Evolutionary conservation across 2,113 vertebrate genomes (phyloP), one percentile per base, ranked within the genome.

Genomic region (Stercorarius parasiticus): DNA sequence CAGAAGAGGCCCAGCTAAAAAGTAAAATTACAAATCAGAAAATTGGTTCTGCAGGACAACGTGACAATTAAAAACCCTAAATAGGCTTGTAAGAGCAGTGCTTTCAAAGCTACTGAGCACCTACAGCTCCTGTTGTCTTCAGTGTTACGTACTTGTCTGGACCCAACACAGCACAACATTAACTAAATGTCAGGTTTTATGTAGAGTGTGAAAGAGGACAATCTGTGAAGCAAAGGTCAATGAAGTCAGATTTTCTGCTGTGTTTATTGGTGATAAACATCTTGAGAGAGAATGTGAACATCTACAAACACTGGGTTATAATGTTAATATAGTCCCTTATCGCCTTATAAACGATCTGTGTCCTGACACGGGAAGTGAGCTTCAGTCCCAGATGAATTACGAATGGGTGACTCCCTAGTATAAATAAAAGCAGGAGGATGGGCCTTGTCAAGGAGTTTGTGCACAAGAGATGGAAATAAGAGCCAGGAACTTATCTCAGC

Each of bases 341-440:
- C 71, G 0, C 86, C 90, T 79, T 95, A 80, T 93, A 94, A 95
- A 95, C 2, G 78, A 87, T 90, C 89, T 93, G 86, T 22, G 80
- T 95, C 95, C 96, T 95, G 93, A 96, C 95, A 94, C 10, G 38
- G 94, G 96, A 97, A 96, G 91, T 88, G 95, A 95, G 89, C 67
- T 50, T 12, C 91, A 73, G 93, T 18, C 89, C 73, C 82, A 50
- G 70, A 77, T 82, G 89, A 95, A 94, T 95, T 90, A 96, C 22
- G 4, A 90, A 76, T 17, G 62, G 94, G 71, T 85, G 94, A 95
- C 91, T 93, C 95, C 93, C 89, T 66, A 70, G 82, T 25, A 90
- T 88, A 97, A 97, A 97, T 88, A 95, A 93, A 92, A 94, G 95
- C 78, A 91, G 89, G 82, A 95, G 86, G 93, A 95, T 87, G 71